Conservation (phyloP, 2,888 invertebrate species). For the Athalia circularis region DNA sequence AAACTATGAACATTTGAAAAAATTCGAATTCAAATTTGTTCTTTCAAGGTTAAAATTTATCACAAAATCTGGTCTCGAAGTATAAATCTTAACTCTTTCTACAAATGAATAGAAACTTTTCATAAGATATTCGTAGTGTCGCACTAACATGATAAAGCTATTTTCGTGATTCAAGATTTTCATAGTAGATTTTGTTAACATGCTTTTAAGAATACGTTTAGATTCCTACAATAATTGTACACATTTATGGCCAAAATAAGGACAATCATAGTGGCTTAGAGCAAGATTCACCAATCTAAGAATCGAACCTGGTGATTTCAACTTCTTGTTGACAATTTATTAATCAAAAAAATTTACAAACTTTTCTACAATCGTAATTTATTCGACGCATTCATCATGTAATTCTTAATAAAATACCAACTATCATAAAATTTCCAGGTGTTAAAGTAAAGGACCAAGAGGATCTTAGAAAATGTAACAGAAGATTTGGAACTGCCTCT, state of each 20-base stretch:
- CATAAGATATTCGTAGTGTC: slow-evolving; percentile 3
- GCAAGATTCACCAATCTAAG: slow-evolving; percentile 11
- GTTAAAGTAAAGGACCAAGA: too few species aligned
- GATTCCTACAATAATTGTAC: slow-evolving; percentile 13
- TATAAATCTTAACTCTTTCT: background rate
- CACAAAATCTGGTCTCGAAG: too few species aligned
- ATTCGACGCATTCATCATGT: background rate
- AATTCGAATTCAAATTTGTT: too few species aligned
- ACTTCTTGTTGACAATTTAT: slow-evolving; percentile 6
- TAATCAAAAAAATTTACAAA: slow-evolving; percentile 3
- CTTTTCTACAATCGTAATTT: background rate
- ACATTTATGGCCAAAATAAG: slow-evolving; percentile 17
- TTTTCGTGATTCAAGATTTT: slow-evolving; percentile 24
- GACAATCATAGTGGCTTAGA: background rate
- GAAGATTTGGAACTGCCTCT: too few species aligned
- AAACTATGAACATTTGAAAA: background rate
- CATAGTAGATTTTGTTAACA: slow-evolving; percentile 26
- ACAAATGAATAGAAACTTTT: background rate
- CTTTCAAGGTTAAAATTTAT: too few species aligned
- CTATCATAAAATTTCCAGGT: slow-evolving; percentile 4
- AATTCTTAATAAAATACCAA: slow-evolving; percentile 18
- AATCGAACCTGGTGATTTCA: slow-evolving; percentile 7
- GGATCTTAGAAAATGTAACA: too few species aligned
- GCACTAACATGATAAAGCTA: slow-evolving; percentile 16
- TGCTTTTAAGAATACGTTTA: slow-evolving; percentile 17